A percentile compares a stretch with the other conserved stretches of the same genome.
phyloP scores from a whole-genome alignment of 64 coral and sea anemone genomes.

The Astreopora myriophthalma region DNA sequence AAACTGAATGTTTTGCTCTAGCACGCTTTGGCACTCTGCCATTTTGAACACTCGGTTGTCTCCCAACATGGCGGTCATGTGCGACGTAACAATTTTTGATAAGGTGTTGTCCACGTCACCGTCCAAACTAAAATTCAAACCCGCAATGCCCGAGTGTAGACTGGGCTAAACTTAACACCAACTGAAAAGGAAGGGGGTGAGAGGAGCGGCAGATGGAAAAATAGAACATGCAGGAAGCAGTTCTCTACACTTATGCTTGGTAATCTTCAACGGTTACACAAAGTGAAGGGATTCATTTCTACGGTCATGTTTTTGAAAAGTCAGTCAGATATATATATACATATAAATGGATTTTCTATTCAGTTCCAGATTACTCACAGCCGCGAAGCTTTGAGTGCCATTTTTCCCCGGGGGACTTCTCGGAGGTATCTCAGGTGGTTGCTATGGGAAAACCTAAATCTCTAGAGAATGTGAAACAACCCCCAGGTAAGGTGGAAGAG shows the following conservation, averaged over 20 bases:
- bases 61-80: background rate
- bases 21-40: background rate
- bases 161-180: too few species aligned
- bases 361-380: constrained; percentile 27
- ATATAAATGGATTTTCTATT: background rate
- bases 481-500: background rate
- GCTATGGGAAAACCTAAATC: background rate
- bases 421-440: background rate
- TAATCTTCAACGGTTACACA: too few species aligned
- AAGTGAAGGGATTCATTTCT: too few species aligned
- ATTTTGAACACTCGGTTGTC: background rate
- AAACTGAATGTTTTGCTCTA: background rate
- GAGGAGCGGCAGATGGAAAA: too few species aligned
- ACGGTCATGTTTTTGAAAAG: background rate
- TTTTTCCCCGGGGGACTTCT: constrained; percentile 20
- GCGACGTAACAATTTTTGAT: constrained; percentile 28
- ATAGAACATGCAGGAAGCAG: too few species aligned
- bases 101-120: background rate
- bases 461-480: background rate
- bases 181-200: too few species aligned
- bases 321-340: background rate
- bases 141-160: too few species aligned
- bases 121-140: too few species aligned
- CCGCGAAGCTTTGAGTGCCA: constrained; percentile 2
- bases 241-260: too few species aligned